Conservation (phyloP, 2,113 vertebrate genomes). For the Catharus fuscescens region DNA sequence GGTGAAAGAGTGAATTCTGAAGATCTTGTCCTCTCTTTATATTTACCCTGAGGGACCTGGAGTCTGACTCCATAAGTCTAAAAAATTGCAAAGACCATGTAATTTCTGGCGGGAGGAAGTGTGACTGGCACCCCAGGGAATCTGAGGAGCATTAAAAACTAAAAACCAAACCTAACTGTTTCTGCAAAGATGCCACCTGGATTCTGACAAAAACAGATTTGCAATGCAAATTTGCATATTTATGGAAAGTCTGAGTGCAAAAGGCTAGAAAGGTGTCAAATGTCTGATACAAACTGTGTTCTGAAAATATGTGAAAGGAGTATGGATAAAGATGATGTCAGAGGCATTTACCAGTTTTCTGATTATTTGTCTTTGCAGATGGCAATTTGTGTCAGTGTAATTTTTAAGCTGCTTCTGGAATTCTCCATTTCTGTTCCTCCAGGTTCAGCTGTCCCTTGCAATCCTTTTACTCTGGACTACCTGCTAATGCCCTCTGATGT, state of each 20-base stretch:
- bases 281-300: not conserved
- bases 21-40: not conserved
- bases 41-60: not conserved
- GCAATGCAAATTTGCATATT: not conserved
- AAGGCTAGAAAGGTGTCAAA: not conserved
- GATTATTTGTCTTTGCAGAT: not conserved
- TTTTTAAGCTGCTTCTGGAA: conserved; percentile 4
- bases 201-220: conserved; percentile 17
- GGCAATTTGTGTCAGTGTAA: not conserved
- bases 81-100: not conserved
- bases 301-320: not conserved
- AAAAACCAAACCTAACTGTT: not conserved
- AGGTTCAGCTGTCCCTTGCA: not conserved
- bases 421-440: not conserved
- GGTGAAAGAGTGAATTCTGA: not conserved
- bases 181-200: not conserved
- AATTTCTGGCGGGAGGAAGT: not conserved
- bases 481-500: not conserved
- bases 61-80: not conserved
- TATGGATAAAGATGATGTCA: not conserved
- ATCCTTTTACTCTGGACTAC: not conserved
- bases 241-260: not conserved
- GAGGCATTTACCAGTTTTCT: not conserved
- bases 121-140: not conserved
- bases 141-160: not conserved